phyloP scores from a whole-genome alignment of 2,888 invertebrate species.

The Scaptomyza polygonia region DNA sequence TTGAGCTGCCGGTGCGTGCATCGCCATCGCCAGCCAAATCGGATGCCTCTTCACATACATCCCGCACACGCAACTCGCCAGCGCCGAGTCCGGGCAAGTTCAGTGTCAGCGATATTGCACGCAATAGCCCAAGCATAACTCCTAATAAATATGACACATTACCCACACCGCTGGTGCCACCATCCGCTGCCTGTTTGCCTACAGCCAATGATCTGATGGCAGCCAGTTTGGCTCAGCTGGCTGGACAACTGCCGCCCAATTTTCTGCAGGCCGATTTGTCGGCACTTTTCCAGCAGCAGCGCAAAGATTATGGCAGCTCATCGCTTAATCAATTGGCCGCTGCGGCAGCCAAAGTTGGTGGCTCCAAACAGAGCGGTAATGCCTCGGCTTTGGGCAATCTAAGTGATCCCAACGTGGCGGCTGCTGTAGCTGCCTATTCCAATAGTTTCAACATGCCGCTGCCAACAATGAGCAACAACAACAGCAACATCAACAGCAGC shows the following conservation, averaged over 20 bases:
- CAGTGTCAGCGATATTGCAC: slow-evolving; percentile 83
- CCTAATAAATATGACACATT: slow-evolving; percentile 82
- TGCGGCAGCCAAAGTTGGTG: slow-evolving; percentile 83
- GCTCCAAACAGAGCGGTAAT: slow-evolving; percentile 62
- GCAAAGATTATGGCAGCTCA: slow-evolving; percentile 83
- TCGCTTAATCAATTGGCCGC: slow-evolving; percentile 83
- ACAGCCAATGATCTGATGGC: slow-evolving; percentile 84
- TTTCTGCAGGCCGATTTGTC: slow-evolving; percentile 83
- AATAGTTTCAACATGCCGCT: slow-evolving; percentile 81
- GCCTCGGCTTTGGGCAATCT: slow-evolving; percentile 47
- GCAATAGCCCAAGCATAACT: slow-evolving; percentile 83
- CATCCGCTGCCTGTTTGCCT: slow-evolving; percentile 68
- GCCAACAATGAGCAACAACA: slow-evolving; percentile 43
- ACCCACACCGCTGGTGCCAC: slow-evolving; percentile 57
- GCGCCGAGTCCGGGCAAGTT: slow-evolving; percentile 85
- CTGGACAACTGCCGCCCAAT: slow-evolving; percentile 83
- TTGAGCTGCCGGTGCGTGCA: slow-evolving; percentile 86
- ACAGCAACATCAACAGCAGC: slow-evolving; percentile 40
- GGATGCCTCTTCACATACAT: slow-evolving; percentile 86
- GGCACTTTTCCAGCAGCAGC: slow-evolving; percentile 81
- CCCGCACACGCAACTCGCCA: slow-evolving; percentile 86
- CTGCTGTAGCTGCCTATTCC: slow-evolving; percentile 80
- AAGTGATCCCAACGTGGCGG: slow-evolving; percentile 79
- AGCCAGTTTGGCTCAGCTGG: slow-evolving; percentile 83
- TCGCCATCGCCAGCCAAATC: slow-evolving; percentile 87